These are phyloP conservation scores for Valencia hispanica DNA, from an alignment of 2,797 vertebrate genomes.

Conservation along the genomic window DNA sequence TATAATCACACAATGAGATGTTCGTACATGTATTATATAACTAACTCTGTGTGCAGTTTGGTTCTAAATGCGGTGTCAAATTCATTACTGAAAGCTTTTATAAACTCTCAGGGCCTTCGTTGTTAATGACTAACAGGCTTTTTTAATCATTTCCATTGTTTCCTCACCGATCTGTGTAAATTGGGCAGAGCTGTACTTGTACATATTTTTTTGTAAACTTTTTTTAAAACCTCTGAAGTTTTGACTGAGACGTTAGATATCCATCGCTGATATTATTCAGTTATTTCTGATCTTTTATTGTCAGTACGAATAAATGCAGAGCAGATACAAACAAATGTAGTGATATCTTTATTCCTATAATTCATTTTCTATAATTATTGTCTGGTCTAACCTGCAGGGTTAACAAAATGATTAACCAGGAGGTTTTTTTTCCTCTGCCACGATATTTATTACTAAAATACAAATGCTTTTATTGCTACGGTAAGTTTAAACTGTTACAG, in stretches of 20 bases:
- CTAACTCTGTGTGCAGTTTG: slow-evolving; percentile 1
- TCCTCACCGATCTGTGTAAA: slow-evolving; percentile 9
- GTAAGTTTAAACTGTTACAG: too few relatives aligned
- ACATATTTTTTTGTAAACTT: background rate
- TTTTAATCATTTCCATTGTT: background rate
- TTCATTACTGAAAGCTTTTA: slow-evolving; percentile 15
- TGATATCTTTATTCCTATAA: background rate
- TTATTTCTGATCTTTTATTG: background rate
- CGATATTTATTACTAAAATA: too few relatives aligned
- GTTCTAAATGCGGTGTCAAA: too few relatives aligned
- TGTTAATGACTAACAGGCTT: background rate
- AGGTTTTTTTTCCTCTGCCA: too few relatives aligned
- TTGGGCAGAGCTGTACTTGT: slow-evolving; percentile 17
- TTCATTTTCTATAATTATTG: background rate
- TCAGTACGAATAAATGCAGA: background rate
- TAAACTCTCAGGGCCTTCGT: slow-evolving; percentile 23
- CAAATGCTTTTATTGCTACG: too few relatives aligned
- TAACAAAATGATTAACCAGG: too few relatives aligned
- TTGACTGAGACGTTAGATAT: slow-evolving; percentile 16
- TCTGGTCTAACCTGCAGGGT: background rate
- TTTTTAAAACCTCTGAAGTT: background rate
- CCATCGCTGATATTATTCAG: background rate
- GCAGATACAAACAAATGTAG: background rate
- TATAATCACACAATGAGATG: background rate
- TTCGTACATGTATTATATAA: background rate